Evolutionary conservation across 2,113 vertebrate genomes (phyloP).

Genomic region (Cyphomyrus plagiostoma): DNA sequence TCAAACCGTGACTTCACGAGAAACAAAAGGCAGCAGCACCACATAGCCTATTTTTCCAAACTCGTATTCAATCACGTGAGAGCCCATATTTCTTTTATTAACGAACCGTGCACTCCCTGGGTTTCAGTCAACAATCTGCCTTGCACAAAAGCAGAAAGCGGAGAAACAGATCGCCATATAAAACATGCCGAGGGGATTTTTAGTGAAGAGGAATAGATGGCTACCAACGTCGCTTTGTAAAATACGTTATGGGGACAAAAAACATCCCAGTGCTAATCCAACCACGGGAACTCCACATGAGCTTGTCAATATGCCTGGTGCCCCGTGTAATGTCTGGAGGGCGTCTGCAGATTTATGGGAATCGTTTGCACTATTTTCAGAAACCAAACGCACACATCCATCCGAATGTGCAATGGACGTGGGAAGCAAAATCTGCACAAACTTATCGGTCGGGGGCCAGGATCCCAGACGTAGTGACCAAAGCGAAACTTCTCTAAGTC

Average conservation of each 20-base stretch:
- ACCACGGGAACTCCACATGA: not conserved
- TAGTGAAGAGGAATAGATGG: slow-evolving; percentile 65
- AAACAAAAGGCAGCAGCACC: slow-evolving; percentile 18
- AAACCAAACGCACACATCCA: not conserved
- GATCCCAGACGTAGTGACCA: not conserved
- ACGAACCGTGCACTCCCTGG: not conserved
- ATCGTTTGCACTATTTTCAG: not conserved
- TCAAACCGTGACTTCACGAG: slow-evolving; percentile 6
- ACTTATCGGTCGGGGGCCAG: not conserved
- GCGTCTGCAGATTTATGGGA: not conserved
- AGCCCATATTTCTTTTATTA: not conserved
- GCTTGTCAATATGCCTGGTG: not conserved
- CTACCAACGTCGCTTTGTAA: slow-evolving; percentile 49
- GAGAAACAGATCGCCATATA: not conserved
- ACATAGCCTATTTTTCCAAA: not conserved
- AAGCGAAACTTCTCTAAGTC: slow-evolving; percentile 20
- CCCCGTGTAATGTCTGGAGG: not conserved
- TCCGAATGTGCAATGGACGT: not conserved
- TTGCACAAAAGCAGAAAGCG: not conserved
- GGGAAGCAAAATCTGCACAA: not conserved
- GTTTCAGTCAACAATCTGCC: not conserved
- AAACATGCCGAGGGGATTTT: slow-evolving; percentile 66
- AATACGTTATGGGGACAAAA: slow-evolving; percentile 41
- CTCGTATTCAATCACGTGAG: not conserved
- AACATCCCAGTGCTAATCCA: not conserved